phyloP scores from a whole-genome alignment of 2,888 invertebrate genomes.

The Drosophila cracens region DNA sequence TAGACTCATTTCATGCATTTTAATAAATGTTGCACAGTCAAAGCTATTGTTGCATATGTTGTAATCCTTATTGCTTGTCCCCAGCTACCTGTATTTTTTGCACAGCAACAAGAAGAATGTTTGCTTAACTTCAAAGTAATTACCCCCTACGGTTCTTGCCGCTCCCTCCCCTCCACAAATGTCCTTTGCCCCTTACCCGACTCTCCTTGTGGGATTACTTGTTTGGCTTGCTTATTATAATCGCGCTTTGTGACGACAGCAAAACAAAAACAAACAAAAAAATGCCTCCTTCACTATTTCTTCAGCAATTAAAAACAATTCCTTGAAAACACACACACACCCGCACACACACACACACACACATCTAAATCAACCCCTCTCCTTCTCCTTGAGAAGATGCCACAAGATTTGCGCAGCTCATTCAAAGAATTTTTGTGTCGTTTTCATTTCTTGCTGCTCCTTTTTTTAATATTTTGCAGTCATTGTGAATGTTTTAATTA shows the following conservation, averaged over 20 bases:
- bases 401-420: slow-evolving; percentile 38
- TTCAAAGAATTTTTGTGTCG: slow-evolving; percentile 31
- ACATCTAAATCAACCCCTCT: slow-evolving; percentile 41
- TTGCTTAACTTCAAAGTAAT: slow-evolving; percentile 49
- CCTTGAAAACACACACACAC: slow-evolving; percentile 31
- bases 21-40: background rate
- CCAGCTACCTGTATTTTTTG: background rate
- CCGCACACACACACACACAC: background rate
- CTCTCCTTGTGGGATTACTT: background rate
- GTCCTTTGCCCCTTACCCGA: too few relatives aligned
- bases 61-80: slow-evolving; percentile 13
- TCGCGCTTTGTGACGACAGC: slow-evolving; percentile 64
- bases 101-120: slow-evolving; percentile 18
- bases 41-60: slow-evolving; percentile 8
- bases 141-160: background rate
- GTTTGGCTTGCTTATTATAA: slow-evolving; percentile 64
- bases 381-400: slow-evolving; percentile 10
- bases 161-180: background rate
- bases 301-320: slow-evolving; percentile 59
- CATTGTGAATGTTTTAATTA: slow-evolving; percentile 79
- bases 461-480: slow-evolving; percentile 55
- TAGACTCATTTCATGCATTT: background rate
- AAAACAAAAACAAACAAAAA: background rate
- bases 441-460: slow-evolving; percentile 14
- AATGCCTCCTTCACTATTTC: slow-evolving; percentile 40